Percentiles rank a stretch among this genome's conserved stretches.
Evolutionary conservation across 2,113 vertebrate species (phyloP).

Genomic region (Esox niger): DNA sequence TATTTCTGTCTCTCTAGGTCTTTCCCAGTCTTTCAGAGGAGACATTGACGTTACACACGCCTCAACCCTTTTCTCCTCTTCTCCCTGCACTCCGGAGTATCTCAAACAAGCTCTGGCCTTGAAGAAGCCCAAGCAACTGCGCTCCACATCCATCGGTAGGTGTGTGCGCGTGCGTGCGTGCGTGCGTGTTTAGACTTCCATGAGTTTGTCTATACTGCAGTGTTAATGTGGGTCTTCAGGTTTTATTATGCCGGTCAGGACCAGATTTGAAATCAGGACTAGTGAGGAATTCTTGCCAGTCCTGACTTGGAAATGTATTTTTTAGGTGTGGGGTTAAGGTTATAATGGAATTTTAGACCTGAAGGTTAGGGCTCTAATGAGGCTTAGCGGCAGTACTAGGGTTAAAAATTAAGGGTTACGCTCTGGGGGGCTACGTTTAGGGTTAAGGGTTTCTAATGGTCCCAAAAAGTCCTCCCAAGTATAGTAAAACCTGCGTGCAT

Average conservation of each 20-base stretch:
- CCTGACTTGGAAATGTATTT: too few species aligned
- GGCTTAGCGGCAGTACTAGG: too few species aligned
- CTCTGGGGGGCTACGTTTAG: too few species aligned
- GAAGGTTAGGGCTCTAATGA: too few species aligned
- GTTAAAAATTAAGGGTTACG: too few species aligned
- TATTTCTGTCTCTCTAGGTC: slow-evolving; percentile 35
- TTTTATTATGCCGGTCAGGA: neutral
- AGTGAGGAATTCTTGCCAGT: too few species aligned
- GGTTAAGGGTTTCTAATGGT: too few species aligned
- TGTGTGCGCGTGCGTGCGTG: slow-evolving; percentile 40
- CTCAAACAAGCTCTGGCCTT: slow-evolving; percentile 78
- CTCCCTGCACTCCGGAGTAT: slow-evolving; percentile 63
- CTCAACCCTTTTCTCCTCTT: neutral
- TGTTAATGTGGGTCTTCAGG: neutral
- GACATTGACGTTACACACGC: neutral
- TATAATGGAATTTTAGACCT: too few species aligned
- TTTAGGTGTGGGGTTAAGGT: too few species aligned
- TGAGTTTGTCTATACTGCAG: neutral
- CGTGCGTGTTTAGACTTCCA: neutral
- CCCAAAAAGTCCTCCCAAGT: too few species aligned
- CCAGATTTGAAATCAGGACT: too few species aligned
- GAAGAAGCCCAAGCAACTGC: slow-evolving; percentile 74
- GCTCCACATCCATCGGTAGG: slow-evolving; percentile 72
- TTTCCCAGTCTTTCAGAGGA: slow-evolving; percentile 42
- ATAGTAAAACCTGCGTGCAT: too few species aligned